These are phyloP conservation scores for Watsonalla cultraria DNA, from an alignment of 2,888 invertebrate genomes.

Conservation along the genomic window DNA sequence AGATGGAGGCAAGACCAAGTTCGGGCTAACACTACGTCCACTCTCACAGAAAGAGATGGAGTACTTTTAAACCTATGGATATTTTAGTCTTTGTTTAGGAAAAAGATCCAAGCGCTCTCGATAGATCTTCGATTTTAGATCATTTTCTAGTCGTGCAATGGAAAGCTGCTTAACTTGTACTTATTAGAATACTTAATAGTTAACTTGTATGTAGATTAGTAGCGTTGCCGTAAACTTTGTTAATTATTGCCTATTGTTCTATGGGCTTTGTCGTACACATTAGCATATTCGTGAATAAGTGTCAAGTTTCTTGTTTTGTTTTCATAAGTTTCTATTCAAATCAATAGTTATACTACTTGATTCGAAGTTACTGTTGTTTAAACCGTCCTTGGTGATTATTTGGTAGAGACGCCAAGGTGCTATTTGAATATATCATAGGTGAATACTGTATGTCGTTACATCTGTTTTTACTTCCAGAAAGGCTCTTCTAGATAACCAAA, in stretches of 20 bases:
- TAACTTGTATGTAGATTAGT: constrained; percentile 19
- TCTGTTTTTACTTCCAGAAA: no score
- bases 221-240: constrained; percentile 2
- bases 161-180: constrained; percentile 40
- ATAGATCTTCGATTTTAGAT: constrained; percentile 48
- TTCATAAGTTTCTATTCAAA: not conserved
- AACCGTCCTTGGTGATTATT: no score
- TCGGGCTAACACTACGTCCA: no score
- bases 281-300: not conserved
- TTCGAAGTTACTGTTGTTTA: no score
- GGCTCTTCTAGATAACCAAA: no score
- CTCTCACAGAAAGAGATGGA: no score
- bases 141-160: constrained; percentile 32
- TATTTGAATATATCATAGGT: no score
- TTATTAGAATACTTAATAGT: constrained; percentile 25
- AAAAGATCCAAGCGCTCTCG: constrained; percentile 2
- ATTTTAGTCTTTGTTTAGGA: not conserved
- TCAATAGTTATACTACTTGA: no score
- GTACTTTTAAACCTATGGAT: not conserved
- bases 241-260: not conserved
- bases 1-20: no score
- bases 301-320: not conserved
- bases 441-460: no score
- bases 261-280: not conserved
- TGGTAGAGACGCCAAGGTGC: no score